A percentile compares a stretch with the other conserved stretches of the same genome.
phyloP scores from a whole-genome alignment of 2,113 vertebrate genomes.

The Brachionichthys hirsutus region DNA sequence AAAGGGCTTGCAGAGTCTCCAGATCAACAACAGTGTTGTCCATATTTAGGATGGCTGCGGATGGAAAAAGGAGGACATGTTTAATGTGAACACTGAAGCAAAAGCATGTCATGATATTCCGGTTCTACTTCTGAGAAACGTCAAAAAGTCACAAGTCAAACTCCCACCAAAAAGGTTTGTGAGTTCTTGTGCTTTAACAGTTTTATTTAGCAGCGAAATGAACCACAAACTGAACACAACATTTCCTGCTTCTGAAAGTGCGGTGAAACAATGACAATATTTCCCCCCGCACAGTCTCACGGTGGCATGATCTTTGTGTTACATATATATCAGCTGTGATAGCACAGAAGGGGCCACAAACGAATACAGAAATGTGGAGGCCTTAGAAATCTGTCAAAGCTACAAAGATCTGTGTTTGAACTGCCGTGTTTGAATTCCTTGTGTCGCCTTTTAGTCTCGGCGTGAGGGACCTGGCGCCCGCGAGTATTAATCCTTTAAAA shows the following conservation, averaged over 20 bases:
- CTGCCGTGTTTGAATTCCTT: slow-evolving; percentile 76
- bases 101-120: slow-evolving; percentile 32
- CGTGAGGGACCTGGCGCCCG: slow-evolving; percentile 78
- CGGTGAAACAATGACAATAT: background rate
- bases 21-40: slow-evolving; percentile 94
- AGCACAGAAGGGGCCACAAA: slow-evolving; percentile 45
- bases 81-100: slow-evolving; percentile 39
- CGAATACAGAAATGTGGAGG: slow-evolving; percentile 61
- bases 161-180: slow-evolving; percentile 13
- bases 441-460: slow-evolving; percentile 91
- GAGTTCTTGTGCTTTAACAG: slow-evolving; percentile 4
- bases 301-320: slow-evolving; percentile 9
- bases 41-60: slow-evolving; percentile 92
- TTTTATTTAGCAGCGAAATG: slow-evolving; percentile 7
- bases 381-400: slow-evolving; percentile 70
- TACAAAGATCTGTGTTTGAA: slow-evolving; percentile 74
- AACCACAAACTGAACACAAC: slow-evolving; percentile 8
- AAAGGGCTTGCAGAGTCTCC: slow-evolving; percentile 96
- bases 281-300: slow-evolving; percentile 1
- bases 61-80: slow-evolving; percentile 49
- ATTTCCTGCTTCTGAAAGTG: slow-evolving; percentile 10
- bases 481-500: slow-evolving; percentile 86
- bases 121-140: slow-evolving; percentile 23
- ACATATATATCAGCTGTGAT: slow-evolving; percentile 50
- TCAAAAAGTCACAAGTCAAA: slow-evolving; percentile 54